Percentiles rank a stretch among this genome's conserved stretches.
Evolutionary conservation across 2,888 invertebrate species (phyloP).

Genomic region (Torymus tubicola): DNA sequence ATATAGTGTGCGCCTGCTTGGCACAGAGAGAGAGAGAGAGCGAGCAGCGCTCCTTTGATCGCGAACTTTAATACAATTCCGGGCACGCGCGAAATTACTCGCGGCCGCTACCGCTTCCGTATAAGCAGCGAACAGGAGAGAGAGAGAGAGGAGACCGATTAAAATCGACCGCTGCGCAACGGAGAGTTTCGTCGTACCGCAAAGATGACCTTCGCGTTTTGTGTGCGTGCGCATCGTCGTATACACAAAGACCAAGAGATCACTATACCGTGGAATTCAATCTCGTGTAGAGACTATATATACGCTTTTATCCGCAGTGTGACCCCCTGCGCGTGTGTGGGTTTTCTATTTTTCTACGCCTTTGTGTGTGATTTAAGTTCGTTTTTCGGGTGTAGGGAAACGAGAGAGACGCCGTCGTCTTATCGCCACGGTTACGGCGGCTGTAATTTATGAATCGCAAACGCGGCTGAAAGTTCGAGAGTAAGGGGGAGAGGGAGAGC

Average conservation of each 20-base stretch:
- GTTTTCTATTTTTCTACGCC: neutral
- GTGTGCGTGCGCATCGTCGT: no score
- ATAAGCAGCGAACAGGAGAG: neutral
- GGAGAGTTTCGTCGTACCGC: no score
- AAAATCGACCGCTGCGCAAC: constrained; percentile 16
- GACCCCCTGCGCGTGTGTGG: no score
- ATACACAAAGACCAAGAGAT: no score
- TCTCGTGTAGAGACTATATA: no score
- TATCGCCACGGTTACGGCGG: constrained; percentile 6
- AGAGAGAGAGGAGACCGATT: neutral
- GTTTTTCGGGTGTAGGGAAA: neutral
- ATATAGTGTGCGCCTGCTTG: neutral
- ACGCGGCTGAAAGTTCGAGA: constrained; percentile 31
- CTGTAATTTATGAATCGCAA: constrained; percentile 50
- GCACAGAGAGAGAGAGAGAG: neutral
- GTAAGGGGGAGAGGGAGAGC: neutral
- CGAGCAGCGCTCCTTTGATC: constrained; percentile 42
- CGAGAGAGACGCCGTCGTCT: constrained; percentile 5
- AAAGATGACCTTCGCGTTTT: no score
- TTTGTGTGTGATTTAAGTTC: neutral
- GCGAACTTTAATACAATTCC: constrained; percentile 54
- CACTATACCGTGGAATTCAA: no score
- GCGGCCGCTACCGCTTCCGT: neutral
- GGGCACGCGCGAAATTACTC: constrained; percentile 57
- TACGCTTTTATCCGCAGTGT: no score